Conservation (phyloP, 2,113 vertebrate species). For the Hyaena hyaena region DNA sequence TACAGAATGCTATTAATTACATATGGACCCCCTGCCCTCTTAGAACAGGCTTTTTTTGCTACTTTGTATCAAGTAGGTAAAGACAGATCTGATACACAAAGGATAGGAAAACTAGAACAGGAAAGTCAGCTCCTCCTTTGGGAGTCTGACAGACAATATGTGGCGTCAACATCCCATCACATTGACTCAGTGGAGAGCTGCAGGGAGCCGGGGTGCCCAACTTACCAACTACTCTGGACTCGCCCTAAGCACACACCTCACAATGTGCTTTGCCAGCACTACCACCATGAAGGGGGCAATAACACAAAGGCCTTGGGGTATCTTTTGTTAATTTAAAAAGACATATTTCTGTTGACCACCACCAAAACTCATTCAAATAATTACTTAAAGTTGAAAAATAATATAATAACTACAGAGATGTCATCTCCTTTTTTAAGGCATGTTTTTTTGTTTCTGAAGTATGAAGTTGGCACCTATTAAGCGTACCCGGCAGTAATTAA, state of each 20-base stretch:
- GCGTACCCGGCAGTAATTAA: conserved; percentile 67
- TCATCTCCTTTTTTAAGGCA: neutral
- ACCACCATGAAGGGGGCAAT: neutral
- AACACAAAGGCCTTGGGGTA: neutral
- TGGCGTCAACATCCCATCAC: neutral
- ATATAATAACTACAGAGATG: neutral
- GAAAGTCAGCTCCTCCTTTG: conserved; percentile 56
- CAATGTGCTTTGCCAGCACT: neutral
- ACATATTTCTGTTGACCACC: neutral
- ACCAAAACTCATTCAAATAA: conserved; percentile 7
- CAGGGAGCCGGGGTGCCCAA: neutral
- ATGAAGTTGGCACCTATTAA: conserved; percentile 54
- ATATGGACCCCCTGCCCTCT: neutral
- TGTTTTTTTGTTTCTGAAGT: conserved; percentile 53
- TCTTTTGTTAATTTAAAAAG: conserved; percentile 21
- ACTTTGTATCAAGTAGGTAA: conserved; percentile 5
- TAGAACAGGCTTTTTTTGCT: neutral
- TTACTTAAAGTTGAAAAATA: conserved; percentile 32
- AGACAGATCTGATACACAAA: conserved; percentile 51
- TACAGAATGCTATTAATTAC: conserved; percentile 20
- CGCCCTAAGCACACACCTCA: neutral
- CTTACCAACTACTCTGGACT: neutral
- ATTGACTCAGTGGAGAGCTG: neutral
- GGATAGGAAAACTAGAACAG: conserved; percentile 46
- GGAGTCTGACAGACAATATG: conserved; percentile 2